A percentile compares a stretch with the other conserved stretches of the same genome.
Evolutionary conservation across 1,140 invertebrate genomes (phyloP).

Genomic region (Polyergus mexicanus): DNA sequence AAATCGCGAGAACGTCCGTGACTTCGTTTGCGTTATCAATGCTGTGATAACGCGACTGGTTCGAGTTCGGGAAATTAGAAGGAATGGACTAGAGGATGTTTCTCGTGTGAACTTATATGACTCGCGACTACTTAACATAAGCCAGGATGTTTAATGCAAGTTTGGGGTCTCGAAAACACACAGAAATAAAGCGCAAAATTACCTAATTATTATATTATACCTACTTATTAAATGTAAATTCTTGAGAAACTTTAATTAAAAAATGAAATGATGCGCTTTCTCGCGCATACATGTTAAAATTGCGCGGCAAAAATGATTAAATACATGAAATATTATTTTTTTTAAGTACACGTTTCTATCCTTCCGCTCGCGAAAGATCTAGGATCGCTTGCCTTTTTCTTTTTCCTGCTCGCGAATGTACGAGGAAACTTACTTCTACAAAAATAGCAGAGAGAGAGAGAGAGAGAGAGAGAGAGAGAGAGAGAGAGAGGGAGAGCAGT

Average conservation of each 20-base stretch:
- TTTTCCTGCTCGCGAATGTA: not conserved
- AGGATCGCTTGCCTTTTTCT: constrained; percentile 6
- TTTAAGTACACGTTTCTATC: not conserved
- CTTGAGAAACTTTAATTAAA: not conserved
- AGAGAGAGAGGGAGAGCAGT: not conserved
- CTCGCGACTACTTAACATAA: not conserved
- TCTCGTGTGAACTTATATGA: not conserved
- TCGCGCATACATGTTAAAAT: constrained; percentile 24
- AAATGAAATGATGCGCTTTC: not conserved
- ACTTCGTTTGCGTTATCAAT: constrained; percentile 53
- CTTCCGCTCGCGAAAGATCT: constrained; percentile 5
- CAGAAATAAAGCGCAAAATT: not conserved
- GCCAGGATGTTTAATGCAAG: not conserved
- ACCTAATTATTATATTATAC: not conserved
- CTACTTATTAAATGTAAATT: not conserved
- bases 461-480: not conserved
- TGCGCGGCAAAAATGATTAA: constrained; percentile 9
- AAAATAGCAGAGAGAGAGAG: not conserved
- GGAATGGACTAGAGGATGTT: constrained; percentile 10
- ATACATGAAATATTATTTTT: constrained; percentile 37
- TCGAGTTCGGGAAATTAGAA: constrained; percentile 27
- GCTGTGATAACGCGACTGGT: constrained; percentile 47
- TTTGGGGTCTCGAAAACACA: not conserved
- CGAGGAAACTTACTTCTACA: constrained; percentile 36
- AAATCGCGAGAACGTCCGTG: constrained; percentile 58